These are phyloP conservation scores for Syndactyla subalaris DNA, from an alignment of 2,797 vertebrate genomes.

Conservation along the genomic window DNA sequence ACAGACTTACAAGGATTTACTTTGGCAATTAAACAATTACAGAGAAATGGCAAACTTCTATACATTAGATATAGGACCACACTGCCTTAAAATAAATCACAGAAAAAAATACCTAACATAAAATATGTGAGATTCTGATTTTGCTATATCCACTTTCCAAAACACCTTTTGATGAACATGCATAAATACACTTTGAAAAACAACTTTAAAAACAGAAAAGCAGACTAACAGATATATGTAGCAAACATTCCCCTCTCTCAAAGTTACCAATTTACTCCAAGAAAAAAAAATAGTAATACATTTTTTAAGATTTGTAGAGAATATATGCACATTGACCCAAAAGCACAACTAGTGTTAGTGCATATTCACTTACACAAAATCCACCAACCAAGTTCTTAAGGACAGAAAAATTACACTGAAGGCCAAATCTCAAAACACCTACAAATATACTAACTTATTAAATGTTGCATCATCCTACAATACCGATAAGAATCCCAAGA, in stretches of 20 bases:
- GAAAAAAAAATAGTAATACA: neutral
- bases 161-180: neutral
- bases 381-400: neutral
- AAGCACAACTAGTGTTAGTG: neutral
- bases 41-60: neutral
- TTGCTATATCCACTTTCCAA: neutral
- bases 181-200: neutral
- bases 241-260: neutral
- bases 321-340: neutral
- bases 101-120: neutral
- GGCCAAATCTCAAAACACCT: neutral
- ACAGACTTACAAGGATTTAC: neutral
- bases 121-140: neutral
- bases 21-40: neutral
- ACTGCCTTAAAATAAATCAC: neutral
- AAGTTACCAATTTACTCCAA: neutral
- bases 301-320: neutral
- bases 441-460: neutral
- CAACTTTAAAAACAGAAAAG: neutral
- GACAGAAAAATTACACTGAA: neutral
- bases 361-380: neutral
- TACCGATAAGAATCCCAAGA: neutral
- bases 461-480: neutral
- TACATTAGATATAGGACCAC: neutral
- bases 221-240: neutral